These are phyloP conservation scores for Hirtodrosophila cameraria DNA, from an alignment of 2,888 invertebrate species.

Conservation along the genomic window DNA sequence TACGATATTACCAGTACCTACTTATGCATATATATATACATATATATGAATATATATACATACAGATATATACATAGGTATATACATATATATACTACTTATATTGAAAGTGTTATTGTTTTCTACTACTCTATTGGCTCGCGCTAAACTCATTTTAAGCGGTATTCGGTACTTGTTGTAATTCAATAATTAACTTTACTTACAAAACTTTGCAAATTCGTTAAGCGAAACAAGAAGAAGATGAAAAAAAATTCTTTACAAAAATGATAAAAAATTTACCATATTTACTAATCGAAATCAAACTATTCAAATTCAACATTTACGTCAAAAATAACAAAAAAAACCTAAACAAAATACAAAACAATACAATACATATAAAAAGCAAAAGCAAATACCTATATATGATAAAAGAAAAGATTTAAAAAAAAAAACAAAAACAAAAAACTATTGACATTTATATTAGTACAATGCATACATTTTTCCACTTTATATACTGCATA, in stretches of 20 bases:
- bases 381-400: constrained; percentile 32
- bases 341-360: constrained; percentile 29
- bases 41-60: too few relatives aligned
- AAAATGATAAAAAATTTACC: constrained; percentile 46
- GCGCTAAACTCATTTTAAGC: constrained; percentile 74
- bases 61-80: not conserved
- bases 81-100: constrained; percentile 1
- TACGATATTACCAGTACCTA: constrained; percentile 44
- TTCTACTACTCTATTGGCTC: constrained; percentile 63
- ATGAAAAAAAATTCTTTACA: constrained; percentile 8
- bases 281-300: constrained; percentile 63
- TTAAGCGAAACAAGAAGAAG: constrained; percentile 14
- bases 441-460: constrained; percentile 48
- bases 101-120: constrained; percentile 53
- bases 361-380: constrained; percentile 18
- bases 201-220: constrained; percentile 34
- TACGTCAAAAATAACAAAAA: constrained; percentile 24
- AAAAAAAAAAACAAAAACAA: not conserved
- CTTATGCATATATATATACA: constrained; percentile 1
- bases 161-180: constrained; percentile 69
- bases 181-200: constrained; percentile 67
- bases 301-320: constrained; percentile 62
- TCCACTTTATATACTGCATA: constrained; percentile 69
- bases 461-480: constrained; percentile 57
- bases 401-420: constrained; percentile 19